These are phyloP conservation scores for Amphiprion percula DNA, from an alignment of 2,113 vertebrate genomes.

Conservation along the genomic window DNA sequence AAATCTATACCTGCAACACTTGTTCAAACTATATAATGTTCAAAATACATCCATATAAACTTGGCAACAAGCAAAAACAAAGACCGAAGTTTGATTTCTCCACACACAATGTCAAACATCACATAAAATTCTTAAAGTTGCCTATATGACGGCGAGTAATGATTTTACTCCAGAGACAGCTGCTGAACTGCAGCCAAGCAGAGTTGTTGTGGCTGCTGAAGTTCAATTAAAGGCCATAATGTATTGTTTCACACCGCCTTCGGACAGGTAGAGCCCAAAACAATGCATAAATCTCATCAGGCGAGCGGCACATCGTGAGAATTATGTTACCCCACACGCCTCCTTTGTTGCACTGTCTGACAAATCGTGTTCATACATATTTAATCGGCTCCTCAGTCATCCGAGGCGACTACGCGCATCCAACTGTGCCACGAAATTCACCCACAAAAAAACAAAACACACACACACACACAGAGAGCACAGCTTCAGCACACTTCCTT, in stretches of 20 bases:
- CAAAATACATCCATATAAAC: too few species aligned
- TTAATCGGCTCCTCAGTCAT: constrained; percentile 55
- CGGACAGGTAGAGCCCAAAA: neutral
- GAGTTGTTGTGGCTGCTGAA: neutral
- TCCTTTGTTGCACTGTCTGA: constrained; percentile 75
- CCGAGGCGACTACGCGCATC: constrained; percentile 37
- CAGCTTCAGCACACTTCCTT: neutral
- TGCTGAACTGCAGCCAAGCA: neutral
- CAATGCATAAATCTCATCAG: constrained; percentile 14
- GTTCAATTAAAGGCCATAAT: constrained; percentile 15
- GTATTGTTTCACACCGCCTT: neutral
- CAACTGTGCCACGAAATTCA: constrained; percentile 34
- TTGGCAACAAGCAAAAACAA: neutral
- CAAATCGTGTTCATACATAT: constrained; percentile 69
- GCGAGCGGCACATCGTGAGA: constrained; percentile 22
- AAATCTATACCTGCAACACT: too few species aligned
- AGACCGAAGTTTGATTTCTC: too few species aligned
- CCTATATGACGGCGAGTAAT: neutral
- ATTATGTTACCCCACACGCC: constrained; percentile 42
- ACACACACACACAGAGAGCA: neutral
- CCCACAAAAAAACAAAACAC: neutral
- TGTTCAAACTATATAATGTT: too few species aligned
- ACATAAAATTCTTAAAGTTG: neutral
- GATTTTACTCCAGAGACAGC: neutral
- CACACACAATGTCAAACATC: neutral